Conservation (phyloP, 2,113 vertebrate species). For the Poeciliopsis turrubarensis region DNA sequence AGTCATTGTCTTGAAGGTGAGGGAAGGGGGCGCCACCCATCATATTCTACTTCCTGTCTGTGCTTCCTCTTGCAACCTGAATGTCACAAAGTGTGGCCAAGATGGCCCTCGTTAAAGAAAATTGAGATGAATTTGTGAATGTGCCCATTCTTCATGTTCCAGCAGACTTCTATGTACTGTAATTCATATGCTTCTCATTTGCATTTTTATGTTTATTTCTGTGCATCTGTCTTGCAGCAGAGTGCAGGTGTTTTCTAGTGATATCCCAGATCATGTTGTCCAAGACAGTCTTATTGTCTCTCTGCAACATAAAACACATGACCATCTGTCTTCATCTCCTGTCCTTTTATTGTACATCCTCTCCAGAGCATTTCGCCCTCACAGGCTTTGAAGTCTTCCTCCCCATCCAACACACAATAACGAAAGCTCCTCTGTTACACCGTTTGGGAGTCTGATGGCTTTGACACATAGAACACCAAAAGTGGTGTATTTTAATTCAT, state of each 20-base stretch:
- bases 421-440: not conserved
- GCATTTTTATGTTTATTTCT: slow-evolving; percentile 11
- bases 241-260: slow-evolving; percentile 15
- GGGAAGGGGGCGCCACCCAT: not conserved
- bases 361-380: slow-evolving; percentile 6
- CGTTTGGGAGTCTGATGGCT: not conserved
- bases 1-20: slow-evolving; percentile 33
- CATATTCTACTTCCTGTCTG: not conserved
- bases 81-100: not conserved
- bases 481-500: too few relatives aligned
- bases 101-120: not conserved
- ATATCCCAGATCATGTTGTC: slow-evolving; percentile 9
- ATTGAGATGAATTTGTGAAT: not conserved
- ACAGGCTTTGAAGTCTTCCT: not conserved
- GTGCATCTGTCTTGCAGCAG: not conserved
- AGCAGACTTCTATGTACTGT: not conserved
- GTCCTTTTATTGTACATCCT: not conserved
- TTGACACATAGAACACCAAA: not conserved
- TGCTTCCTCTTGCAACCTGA: not conserved
- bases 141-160: not conserved
- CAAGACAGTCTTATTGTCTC: slow-evolving; percentile 2
- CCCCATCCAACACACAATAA: not conserved
- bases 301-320: slow-evolving; percentile 7
- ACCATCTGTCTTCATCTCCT: slow-evolving; percentile 19
- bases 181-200: slow-evolving; percentile 8